Conservation (phyloP, 2,113 vertebrate species). For the Arvicanthis niloticus region DNA sequence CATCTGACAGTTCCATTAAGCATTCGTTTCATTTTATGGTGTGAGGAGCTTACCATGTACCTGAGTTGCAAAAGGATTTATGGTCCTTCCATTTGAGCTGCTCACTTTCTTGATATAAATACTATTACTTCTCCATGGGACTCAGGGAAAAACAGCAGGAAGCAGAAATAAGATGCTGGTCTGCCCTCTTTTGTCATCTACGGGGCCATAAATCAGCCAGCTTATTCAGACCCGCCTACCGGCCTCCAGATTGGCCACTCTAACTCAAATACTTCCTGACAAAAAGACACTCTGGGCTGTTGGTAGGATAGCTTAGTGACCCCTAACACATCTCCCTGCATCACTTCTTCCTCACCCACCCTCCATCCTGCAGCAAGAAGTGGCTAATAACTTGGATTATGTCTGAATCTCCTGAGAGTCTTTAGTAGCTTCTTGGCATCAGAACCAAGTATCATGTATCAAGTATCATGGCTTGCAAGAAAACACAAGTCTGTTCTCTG, state of each 20-base stretch:
- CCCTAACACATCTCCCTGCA: background rate
- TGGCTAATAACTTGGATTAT: background rate
- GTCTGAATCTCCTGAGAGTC: background rate
- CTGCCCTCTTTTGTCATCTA: background rate
- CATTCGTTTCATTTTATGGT: slow-evolving; percentile 46
- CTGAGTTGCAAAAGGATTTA: slow-evolving; percentile 39
- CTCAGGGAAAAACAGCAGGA: background rate
- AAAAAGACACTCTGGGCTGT: background rate
- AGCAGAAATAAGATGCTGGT: background rate
- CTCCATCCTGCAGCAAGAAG: background rate
- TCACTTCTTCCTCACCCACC: background rate
- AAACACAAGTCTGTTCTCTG: background rate
- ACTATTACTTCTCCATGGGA: background rate
- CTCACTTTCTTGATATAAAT: slow-evolving; percentile 35
- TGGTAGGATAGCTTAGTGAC: background rate
- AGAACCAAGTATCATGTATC: background rate
- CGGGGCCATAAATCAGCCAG: too few species aligned
- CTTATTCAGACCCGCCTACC: background rate
- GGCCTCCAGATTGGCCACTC: background rate
- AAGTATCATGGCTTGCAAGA: background rate
- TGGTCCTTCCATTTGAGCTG: background rate
- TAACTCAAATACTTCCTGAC: background rate
- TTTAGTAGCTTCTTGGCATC: background rate
- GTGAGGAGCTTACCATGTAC: background rate
- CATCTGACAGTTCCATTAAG: slow-evolving; percentile 11